Base-by-base conservation (phyloP, 2,888 invertebrate genomes). In the Pollenia labialis region DNA sequence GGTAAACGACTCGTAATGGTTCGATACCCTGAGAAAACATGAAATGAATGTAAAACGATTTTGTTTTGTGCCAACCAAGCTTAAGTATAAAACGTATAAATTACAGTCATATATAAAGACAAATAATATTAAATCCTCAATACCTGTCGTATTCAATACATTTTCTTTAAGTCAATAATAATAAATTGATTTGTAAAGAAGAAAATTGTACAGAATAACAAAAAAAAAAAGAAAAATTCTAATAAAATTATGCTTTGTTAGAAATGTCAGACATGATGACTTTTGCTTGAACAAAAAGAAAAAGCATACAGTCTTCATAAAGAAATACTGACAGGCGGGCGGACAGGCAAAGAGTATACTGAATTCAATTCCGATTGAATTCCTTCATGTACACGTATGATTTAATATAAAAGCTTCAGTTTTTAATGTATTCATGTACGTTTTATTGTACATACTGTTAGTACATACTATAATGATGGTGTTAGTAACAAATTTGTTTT, bases 171-270 rank as follows among this genome's bases (percentile, higher is more conserved):
- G 50, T 48, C 66, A 68, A n/a, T 68, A 50, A 68, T 50, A 14
- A 32, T 32, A 32, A 68, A 68, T 50, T 68, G 18, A 66, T 66
- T 66, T 14, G 32, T 68, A 23, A 50, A 68, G 8, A 32, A 32
- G 23, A 68, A 46, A 68, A 18, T 18, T 64, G n/a, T 58, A 64
- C 4, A 6, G 32, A 32, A 32, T 32, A 32, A 32, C 32, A 32
- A 64, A 46, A 18, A 18, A 46, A 18, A 46, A 4, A 64, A 18
- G 11, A 14, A 62, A 42, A 64, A 64, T 64, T 11, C 14, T 44
- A 8, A 12, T 64, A 64, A 46, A 64, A 64, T 14, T 40, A 32
- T 32, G 14, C 32, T 40, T 23, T 64, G 46, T 64, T 23, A 64
- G 46, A 46, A 48, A 48, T 4, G 4, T 68, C 2, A 14, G 23